Evolutionary conservation across 2,888 invertebrate genomes (phyloP), one percentile per base, ranked within the genome.

Genomic region (Mycalesis mineus): DNA sequence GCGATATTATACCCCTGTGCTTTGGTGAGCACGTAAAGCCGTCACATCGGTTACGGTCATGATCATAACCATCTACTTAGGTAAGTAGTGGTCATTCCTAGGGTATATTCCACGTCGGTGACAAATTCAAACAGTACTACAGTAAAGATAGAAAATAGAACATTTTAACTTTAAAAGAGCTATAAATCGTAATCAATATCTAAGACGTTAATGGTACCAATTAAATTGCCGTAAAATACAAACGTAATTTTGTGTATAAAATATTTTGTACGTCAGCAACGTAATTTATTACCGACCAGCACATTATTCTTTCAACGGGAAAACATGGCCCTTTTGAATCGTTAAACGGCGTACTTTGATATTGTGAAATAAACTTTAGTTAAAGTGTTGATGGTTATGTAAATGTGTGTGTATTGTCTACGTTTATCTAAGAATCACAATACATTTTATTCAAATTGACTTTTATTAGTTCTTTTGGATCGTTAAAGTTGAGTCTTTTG

Each of bases 181-280:
- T 66, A 84, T 84, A 83, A 84, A 84, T 84, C 69, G 79, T 80
- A 80, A 83, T 82, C 78, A 80, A 79, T 78, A 77, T 69, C 57
- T 53, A 58, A 64, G 74, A 76, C 77, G 63, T 74, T 82, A 83
- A 82, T 80, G 78, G 77, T 70, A 73, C 70, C 82, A 79, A 84
- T 85, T 83, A 83, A 82, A 82, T 77, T 74, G 78, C 77, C 75
- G 70, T 82, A 77, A 61, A 53, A 61, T 58, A 44, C 37, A 56
- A 53, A 44, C 39, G 53, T 56, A 50, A 61, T 56, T 49, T 58
- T 53, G 37, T 53, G 37, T 42, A 53, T 54, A 53, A 42, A 54
- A 58, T 53, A 52, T 47, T 47, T 41, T 29, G 41, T 44, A 40
- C 22, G 40, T 51, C 40, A 52, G 13, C 7, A 15, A 31, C 15